These are phyloP conservation scores for Pterocles burchelli DNA, from an alignment of 2,113 vertebrate species.

Conservation along the genomic window DNA sequence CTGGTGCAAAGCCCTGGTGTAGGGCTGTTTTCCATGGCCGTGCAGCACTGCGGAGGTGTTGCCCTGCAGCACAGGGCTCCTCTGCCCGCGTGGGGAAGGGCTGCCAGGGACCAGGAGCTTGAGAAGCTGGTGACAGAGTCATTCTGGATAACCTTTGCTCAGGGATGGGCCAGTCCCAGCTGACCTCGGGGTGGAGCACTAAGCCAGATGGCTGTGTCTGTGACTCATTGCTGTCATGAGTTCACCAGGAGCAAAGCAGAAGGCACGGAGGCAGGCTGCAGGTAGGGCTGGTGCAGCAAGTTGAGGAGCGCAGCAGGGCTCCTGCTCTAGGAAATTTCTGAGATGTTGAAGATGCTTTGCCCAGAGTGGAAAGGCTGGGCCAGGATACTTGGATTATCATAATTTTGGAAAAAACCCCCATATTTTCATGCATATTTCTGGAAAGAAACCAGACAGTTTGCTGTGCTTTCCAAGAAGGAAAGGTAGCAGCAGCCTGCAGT, in stretches of 20 bases:
- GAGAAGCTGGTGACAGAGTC: background rate
- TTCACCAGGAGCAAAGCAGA: background rate
- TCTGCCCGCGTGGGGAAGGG: background rate
- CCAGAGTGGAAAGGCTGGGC: background rate
- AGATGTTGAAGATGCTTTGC: background rate
- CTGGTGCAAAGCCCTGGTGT: rapidly evolving
- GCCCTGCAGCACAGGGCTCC: background rate
- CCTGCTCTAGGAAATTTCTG: background rate
- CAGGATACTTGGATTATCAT: background rate
- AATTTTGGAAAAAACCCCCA: background rate
- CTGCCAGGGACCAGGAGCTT: background rate
- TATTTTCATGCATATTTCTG: background rate
- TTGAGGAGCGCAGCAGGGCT: background rate
- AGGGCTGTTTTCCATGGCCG: background rate
- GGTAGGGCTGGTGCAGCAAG: background rate
- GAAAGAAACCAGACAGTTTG: background rate
- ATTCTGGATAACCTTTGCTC: background rate
- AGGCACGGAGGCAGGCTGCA: background rate
- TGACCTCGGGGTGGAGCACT: background rate
- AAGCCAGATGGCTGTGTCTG: background rate
- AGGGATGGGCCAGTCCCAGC: background rate
- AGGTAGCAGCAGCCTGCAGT: background rate
- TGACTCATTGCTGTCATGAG: background rate
- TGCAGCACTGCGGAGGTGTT: background rate
- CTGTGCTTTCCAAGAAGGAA: background rate